Base-by-base conservation (phyloP, 2,888 invertebrate species). In the Tortricodes alternella region DNA sequence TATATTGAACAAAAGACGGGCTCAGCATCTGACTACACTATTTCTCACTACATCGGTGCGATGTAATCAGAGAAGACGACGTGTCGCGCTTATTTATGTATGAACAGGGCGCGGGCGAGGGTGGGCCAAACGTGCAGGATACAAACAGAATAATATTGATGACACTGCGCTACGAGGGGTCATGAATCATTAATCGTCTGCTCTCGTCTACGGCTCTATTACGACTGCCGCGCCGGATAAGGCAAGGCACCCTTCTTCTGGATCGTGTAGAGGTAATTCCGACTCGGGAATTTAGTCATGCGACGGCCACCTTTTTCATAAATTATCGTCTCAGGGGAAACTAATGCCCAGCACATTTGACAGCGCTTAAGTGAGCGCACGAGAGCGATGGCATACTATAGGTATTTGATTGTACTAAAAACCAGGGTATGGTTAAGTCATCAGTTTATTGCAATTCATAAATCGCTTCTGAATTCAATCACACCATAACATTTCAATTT, bases 101-200 rank as follows among this genome's bases (percentile, higher is more conserved):
- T 90, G 90, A 88, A 83, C 80, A 73, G 85, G 89, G 87, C 84
- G 86, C 84, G 80, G 88, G 88, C 76, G 85, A 87, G 89, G 89
- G 89, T 85, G 88, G 88, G 78, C 88, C 81, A 78, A 83, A 83
- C 83, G 84, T 80, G 82, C 80, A 83, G 79, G 89, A 83, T 89
- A 90, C 90, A 89, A 90, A 90, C 90, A 89, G 90, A 90, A 90
- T 90, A 90, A 90, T 90, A 90, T 90, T 90, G 90, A 90, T 90
- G 90, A 90, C 90, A 89, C 86, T 84, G 83, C 85, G 83, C 87
- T 84, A 80, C 83, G 86, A 89, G 87, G 88, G 90, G 89, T 90
- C 90, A 90, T 90, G 90, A 90, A 90, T 89, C 90, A 90, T 90
- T 90, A 90, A 90, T 90, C 89, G 89, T 89, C 80, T 76, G 77